Percentiles rank a stretch among this genome's conserved stretches.
phyloP scores from a whole-genome alignment of 92 coral and sea anemone species.

The Heteractis magnifica region DNA sequence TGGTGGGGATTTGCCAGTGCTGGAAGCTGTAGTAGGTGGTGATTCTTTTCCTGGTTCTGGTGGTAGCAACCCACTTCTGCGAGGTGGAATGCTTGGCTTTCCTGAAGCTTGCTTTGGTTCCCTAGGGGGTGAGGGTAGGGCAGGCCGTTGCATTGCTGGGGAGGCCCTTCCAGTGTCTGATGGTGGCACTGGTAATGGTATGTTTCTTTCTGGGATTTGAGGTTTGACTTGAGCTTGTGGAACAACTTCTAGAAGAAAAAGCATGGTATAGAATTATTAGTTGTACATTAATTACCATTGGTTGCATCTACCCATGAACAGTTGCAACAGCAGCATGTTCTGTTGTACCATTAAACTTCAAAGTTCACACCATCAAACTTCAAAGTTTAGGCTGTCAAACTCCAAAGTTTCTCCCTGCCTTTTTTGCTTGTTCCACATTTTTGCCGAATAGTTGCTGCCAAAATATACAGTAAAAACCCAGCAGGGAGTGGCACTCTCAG shows the following conservation, averaged over 20 bases:
- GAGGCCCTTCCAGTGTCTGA: conserved; percentile 4
- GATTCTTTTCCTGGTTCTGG: conserved; percentile 22
- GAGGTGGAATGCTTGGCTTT: conserved; percentile 27
- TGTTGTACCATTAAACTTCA: too few relatives aligned
- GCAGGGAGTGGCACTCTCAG: too few relatives aligned
- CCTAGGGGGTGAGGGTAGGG: conserved; percentile 39
- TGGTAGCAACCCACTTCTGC: conserved; percentile 15
- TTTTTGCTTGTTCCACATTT: too few relatives aligned
- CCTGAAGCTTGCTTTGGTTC: not conserved
- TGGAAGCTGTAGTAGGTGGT: not conserved
- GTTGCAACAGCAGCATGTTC: too few relatives aligned
- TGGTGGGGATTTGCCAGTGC: conserved; percentile 8
- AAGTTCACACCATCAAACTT: too few relatives aligned
- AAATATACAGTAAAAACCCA: too few relatives aligned
- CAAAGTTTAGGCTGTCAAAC: too few relatives aligned
- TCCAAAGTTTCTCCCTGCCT: too few relatives aligned
- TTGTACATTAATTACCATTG: not conserved
- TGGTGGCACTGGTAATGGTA: conserved; percentile 2
- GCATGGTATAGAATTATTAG: not conserved
- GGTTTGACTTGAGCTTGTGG: conserved; percentile 10
- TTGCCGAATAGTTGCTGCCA: too few relatives aligned
- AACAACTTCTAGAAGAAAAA: conserved; percentile 2
- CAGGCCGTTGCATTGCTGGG: conserved; percentile 13
- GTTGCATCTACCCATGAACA: too few relatives aligned
- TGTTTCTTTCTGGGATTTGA: conserved; percentile 10